Evolutionary conservation across 2,888 invertebrate genomes (phyloP).

Genomic region (Scaptomyza parva): DNA sequence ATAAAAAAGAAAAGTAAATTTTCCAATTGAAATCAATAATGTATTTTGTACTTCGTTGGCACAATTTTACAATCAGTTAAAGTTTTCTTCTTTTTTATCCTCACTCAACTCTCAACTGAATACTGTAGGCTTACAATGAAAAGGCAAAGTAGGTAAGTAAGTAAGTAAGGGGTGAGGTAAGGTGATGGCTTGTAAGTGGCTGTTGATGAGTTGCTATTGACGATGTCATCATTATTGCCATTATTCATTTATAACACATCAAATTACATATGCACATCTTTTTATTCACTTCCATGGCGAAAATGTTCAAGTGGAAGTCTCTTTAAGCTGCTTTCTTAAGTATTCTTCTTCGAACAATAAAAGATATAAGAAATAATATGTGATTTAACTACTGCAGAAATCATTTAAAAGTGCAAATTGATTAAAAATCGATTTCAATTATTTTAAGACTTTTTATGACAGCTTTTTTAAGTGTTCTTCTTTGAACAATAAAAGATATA

Average conservation of each 20-base stretch:
- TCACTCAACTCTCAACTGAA: background rate
- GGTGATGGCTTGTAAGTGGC: background rate
- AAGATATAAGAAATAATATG: background rate
- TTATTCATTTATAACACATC: conserved; percentile 42
- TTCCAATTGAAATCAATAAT: conserved; percentile 76
- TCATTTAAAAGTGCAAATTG: too few species aligned
- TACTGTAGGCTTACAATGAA: background rate
- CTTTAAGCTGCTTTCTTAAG: too few species aligned
- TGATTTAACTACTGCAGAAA: too few species aligned
- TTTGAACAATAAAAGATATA: background rate
- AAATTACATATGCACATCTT: conserved; percentile 51
- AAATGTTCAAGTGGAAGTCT: conserved; percentile 1
- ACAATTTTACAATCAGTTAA: conserved; percentile 36
- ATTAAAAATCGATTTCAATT: too few species aligned
- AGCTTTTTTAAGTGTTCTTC: background rate
- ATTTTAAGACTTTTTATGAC: conserved; percentile 6
- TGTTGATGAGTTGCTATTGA: conserved; percentile 43
- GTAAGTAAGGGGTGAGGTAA: fast-evolving
- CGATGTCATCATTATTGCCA: conserved; percentile 33
- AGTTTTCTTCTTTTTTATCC: conserved; percentile 1
- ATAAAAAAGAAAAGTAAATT: conserved; percentile 40
- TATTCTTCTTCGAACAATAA: background rate
- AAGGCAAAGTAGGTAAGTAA: too few species aligned
- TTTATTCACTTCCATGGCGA: background rate
- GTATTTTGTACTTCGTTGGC: conserved; percentile 45